Evolutionary conservation across 2,797 vertebrate species (phyloP), one percentile per base, ranked within the genome.

Genomic region (Dendrocincla fuliginosa): DNA sequence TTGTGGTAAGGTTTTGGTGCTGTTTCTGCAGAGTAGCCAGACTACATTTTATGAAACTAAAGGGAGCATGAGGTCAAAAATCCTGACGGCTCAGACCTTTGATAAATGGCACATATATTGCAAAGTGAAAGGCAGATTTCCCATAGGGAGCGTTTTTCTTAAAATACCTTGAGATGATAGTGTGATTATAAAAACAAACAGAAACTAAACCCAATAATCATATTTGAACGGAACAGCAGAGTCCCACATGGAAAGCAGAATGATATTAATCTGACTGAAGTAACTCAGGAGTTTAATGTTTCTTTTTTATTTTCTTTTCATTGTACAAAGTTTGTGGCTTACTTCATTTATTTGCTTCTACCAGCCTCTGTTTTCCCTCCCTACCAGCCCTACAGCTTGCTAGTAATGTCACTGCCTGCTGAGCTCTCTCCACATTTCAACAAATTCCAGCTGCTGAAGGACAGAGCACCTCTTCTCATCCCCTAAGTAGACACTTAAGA

Each of bases 101-200:
- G 95, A 93, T 94, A 94, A 96, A 96, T 94, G 87, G 80, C 89
- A 95, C 59, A 88, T 86, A 59, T 37, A 74, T 44, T 35, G 37
- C 67, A 81, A 94, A 94, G 87, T 86, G 94, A 93, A 96, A 90
- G 87, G 83, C 79, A 84, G 63, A 91, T 93, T 95, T 94, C 93
- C 91, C 94, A 74, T 15, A 53, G 83, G 85, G 77, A 91, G 37
- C 4, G 0, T 15, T 82, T 85, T 86, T 63, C 83, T 68, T 74
- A 4, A 44, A 81, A 80, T 89, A 95, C 87, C 28, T 76, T 73
- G 70, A 82, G 67, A 91, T 86, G 63, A 59, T 91, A 95, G 56
- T 50, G 42, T 1, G 35, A 95, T 95, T 84, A 37, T 73, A 86
- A 90, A 94, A 96, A 2, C 61, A 95, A 93, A 89, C 63, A 80